Percentiles rank a stretch among this genome's conserved stretches.
phyloP scores from a whole-genome alignment of 1,140 invertebrate genomes.

The Meloidogyne floridensis region DNA sequence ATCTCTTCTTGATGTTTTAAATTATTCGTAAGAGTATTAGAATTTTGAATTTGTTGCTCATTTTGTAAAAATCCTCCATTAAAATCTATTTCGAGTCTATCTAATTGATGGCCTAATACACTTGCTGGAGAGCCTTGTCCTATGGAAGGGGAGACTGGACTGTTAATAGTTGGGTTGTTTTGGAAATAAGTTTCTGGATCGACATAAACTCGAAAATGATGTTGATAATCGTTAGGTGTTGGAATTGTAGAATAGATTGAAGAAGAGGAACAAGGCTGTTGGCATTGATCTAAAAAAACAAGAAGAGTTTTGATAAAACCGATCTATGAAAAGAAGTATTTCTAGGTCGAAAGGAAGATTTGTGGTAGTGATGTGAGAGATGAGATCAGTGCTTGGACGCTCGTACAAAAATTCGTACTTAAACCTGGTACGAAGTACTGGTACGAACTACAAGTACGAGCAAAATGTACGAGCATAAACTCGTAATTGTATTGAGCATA shows the following conservation, averaged over 20 bases:
- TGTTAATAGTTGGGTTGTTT: not conserved
- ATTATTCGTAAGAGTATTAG: not conserved
- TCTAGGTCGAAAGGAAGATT: no score
- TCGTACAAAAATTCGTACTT: no score
- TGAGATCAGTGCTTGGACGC: no score
- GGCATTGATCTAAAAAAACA: conserved; percentile 1
- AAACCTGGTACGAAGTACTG: no score
- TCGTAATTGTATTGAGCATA: no score
- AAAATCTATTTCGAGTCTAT: not conserved
- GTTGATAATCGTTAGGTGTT: not conserved
- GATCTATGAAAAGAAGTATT: no score
- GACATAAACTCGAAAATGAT: not conserved
- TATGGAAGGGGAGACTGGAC: not conserved
- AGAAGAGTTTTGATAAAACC: not conserved
- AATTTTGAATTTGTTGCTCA: conserved; percentile 16
- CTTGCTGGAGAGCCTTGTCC: not conserved
- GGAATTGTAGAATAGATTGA: not conserved
- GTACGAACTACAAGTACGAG: no score
- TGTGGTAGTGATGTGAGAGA: no score
- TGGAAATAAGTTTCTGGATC: not conserved
- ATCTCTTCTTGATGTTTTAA: conserved; percentile 45
- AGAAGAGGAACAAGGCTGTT: conserved; percentile 24
- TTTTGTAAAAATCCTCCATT: not conserved
- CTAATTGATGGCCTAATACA: not conserved
- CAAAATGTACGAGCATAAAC: no score